Base-by-base conservation (phyloP, 2,797 vertebrate species). In the Leucoraja ocellata region DNA sequence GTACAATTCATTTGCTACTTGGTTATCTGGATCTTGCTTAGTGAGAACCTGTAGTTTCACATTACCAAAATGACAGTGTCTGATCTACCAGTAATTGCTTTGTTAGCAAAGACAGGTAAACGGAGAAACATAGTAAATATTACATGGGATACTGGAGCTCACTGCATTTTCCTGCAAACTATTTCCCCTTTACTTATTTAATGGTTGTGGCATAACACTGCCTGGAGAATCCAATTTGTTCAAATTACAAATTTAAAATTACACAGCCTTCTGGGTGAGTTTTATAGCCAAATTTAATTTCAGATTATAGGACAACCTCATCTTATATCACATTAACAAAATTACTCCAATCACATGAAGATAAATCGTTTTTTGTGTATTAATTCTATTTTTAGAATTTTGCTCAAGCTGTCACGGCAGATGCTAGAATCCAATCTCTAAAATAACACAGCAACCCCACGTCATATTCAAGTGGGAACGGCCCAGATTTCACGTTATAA, bases 41-140 rank as follows among this genome's bases (percentile, higher is more conserved):
- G 58, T 32, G n/a, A 68, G 61, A 88, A 88, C 32, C n/a, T 71
- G 71, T 39, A 74, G 90, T 92, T 92, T 92, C 65, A 92, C 25
- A 39, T 73, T 74, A 46, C 68, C 25, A 10, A 92, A 46, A 92
- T 32, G 90, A 76, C 90, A 92, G 13, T 58, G 16, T 92, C 39
- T 92, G 73, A 92, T 76, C 90, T 36, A 25, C 71, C 71, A 91
- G 21, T 91, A 91, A 74, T 74, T 91, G 90, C 73, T 92, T 92
- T 92, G 90, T 76, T 74, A 92, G 39, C 39, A 92, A 21, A 92
- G 90, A 54, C 6, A 39, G 73, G 71, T 54, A 92, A 92, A 92
- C 21, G 21, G 61, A 88, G 84, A 68, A 68, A 68, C n/a, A 9
- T n/a, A 88, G 84, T 88, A 88, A 92, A 92, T 92, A 92, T 92